Evolutionary conservation across 2,888 invertebrate species (phyloP).

Genomic region (Folsomia manolachei): DNA sequence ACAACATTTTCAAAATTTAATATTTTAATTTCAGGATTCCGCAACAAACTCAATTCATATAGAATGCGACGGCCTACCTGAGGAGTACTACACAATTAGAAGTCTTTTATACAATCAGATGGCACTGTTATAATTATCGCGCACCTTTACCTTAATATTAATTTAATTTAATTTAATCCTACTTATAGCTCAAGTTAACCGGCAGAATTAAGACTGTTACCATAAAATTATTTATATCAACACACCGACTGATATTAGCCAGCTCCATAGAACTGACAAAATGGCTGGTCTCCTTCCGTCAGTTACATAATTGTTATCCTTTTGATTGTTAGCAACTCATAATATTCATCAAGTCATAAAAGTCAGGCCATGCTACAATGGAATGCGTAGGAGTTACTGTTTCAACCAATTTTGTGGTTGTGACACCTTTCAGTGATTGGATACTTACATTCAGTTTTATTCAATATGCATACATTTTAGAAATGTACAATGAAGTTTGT

Average conservation of each 20-base stretch:
- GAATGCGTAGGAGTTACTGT: too few species aligned
- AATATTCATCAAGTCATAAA: neutral
- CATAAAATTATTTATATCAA: too few species aligned
- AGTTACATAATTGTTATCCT: neutral
- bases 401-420: too few species aligned
- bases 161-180: neutral
- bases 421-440: too few species aligned
- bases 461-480: too few species aligned
- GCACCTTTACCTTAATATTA: neutral
- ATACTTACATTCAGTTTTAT: too few species aligned
- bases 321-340: neutral
- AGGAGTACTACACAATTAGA: constrained; percentile 34
- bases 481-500: neutral
- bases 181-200: too few species aligned
- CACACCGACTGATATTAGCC: too few species aligned
- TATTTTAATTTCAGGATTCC: constrained; percentile 27
- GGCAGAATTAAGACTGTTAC: too few species aligned
- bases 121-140: constrained; percentile 28
- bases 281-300: neutral
- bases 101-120: constrained; percentile 32
- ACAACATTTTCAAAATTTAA: too few species aligned
- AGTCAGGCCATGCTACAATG: neutral
- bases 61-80: constrained; percentile 27
- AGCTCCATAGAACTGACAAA: too few species aligned
- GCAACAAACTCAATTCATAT: constrained; percentile 24